Evolutionary conservation across 2,113 vertebrate genomes (phyloP).

Genomic region (Planiliza haematocheilus): DNA sequence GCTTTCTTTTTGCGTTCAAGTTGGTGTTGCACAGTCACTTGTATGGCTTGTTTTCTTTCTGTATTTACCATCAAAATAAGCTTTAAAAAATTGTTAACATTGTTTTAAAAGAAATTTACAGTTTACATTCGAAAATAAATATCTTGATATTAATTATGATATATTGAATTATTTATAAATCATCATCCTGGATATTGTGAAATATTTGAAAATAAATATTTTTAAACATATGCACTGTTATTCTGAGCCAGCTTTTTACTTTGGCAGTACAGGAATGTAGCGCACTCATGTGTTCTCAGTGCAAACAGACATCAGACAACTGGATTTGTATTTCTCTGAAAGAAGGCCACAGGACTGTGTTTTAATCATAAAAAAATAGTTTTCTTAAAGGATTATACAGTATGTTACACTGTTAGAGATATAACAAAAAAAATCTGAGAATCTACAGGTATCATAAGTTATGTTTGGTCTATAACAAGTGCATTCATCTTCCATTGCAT

Average conservation of each 20-base stretch:
- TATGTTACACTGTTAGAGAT: constrained; percentile 7
- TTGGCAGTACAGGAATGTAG: not conserved
- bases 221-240: constrained; percentile 67
- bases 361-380: constrained; percentile 19
- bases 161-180: constrained; percentile 79
- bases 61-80: constrained; percentile 82
- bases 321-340: too few species aligned
- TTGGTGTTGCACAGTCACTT: constrained; percentile 80
- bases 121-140: constrained; percentile 82
- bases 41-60: constrained; percentile 76
- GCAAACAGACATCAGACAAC: not conserved
- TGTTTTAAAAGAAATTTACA: constrained; percentile 80
- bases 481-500: not conserved
- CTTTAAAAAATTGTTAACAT: constrained; percentile 82
- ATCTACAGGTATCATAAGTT: constrained; percentile 8
- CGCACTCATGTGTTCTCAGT: not conserved
- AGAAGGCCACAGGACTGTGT: not conserved
- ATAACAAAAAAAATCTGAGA: not conserved
- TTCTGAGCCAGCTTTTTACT: constrained; percentile 46
- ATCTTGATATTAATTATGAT: constrained; percentile 73
- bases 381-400: not conserved
- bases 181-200: constrained; percentile 78
- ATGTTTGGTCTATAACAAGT: not conserved
- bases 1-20: constrained; percentile 64
- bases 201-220: constrained; percentile 81